A percentile compares a stretch with the other conserved stretches of the same genome.
Evolutionary conservation across 2,888 invertebrate species (phyloP).

Genomic region (Disparrhopalites patrizii): DNA sequence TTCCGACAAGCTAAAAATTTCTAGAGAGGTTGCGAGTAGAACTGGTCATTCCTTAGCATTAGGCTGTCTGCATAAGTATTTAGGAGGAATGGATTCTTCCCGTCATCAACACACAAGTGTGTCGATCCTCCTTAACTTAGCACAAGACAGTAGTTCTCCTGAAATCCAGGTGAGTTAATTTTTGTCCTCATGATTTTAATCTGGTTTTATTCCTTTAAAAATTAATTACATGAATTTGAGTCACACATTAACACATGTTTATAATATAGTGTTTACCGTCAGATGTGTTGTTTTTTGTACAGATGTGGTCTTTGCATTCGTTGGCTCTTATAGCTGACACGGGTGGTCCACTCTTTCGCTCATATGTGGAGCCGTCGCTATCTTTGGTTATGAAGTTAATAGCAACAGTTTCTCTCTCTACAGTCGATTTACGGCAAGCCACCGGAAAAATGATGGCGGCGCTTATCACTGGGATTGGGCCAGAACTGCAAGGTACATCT

Average conservation of each 20-base stretch:
- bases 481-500: slow-evolving; percentile 79
- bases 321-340: slow-evolving; percentile 93
- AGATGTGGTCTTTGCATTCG: slow-evolving; percentile 96
- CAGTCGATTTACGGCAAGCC: slow-evolving; percentile 87
- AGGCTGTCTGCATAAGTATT: slow-evolving; percentile 92
- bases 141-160: slow-evolving; percentile 88
- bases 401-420: slow-evolving; percentile 81
- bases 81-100: slow-evolving; percentile 93
- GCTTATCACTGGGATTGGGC: slow-evolving; percentile 95
- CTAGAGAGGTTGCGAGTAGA: slow-evolving; percentile 78
- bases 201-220: neutral
- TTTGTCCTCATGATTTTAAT: neutral
- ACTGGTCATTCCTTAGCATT: slow-evolving; percentile 82
- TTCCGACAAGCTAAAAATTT: slow-evolving; percentile 80
- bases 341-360: slow-evolving; percentile 97
- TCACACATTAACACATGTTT: neutral
- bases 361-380: slow-evolving; percentile 92
- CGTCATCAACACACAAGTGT: slow-evolving; percentile 92
- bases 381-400: slow-evolving; percentile 84
- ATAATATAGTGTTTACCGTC: neutral
- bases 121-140: slow-evolving; percentile 86
- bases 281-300: slow-evolving; percentile 25
- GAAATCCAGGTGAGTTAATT: slow-evolving; percentile 84
- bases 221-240: too few species aligned
- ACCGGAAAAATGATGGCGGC: slow-evolving; percentile 91